These are phyloP conservation scores for Drosophila colorata DNA, from an alignment of 2,888 invertebrate genomes.

Conservation along the genomic window DNA sequence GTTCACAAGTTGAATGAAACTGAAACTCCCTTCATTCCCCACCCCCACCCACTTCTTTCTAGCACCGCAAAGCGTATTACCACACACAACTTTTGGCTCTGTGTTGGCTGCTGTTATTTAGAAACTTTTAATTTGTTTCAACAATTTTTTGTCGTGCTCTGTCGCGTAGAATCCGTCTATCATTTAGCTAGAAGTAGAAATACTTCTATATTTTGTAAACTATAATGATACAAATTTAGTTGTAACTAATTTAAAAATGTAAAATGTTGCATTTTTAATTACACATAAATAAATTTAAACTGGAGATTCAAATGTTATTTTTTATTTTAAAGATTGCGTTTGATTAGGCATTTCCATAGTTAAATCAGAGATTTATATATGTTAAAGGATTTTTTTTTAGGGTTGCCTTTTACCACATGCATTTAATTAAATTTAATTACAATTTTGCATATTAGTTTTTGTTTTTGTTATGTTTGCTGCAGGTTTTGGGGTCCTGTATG, in stretches of 20 bases:
- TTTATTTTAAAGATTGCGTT: too few species aligned
- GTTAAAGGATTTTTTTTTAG: neutral
- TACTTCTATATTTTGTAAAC: neutral
- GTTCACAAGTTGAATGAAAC: constrained; percentile 8
- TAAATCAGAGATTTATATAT: neutral
- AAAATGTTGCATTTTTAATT: neutral
- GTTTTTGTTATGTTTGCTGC: constrained; percentile 21
- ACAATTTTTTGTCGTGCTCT: neutral
- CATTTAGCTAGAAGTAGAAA: neutral
- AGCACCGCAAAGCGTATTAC: neutral
- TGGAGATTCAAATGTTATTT: neutral
- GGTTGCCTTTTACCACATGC: neutral
- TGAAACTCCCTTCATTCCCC: constrained; percentile 1
- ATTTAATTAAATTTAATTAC: constrained; percentile 64
- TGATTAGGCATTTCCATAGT: neutral
- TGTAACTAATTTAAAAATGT: neutral
- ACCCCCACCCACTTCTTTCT: too few species aligned
- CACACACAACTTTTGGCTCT: neutral
- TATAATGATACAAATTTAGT: too few species aligned
- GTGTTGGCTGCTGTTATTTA: constrained; percentile 1
- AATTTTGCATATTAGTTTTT: constrained; percentile 26
- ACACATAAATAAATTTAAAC: too few species aligned
- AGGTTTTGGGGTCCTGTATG: constrained; percentile 10
- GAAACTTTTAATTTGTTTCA: neutral
- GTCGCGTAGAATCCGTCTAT: neutral